Evolutionary conservation across 2,888 invertebrate species (phyloP).

Genomic region (Ditylenchus weischeri): DNA sequence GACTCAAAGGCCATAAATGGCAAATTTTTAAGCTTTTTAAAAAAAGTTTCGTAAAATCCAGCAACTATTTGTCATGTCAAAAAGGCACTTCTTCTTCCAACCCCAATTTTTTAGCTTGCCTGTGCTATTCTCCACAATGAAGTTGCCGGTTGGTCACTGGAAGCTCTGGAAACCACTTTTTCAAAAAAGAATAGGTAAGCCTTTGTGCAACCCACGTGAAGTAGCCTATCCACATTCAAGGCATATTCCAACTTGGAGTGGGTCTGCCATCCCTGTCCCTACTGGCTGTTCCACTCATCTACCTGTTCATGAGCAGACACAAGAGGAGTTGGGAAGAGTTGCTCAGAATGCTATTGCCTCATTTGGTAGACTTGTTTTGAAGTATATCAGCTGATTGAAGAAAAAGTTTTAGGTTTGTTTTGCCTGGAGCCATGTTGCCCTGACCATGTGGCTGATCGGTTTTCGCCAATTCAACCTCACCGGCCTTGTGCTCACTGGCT

Average conservation of each 20-base stretch:
- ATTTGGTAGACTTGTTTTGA: constrained; percentile 28
- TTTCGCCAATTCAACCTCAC: constrained; percentile 35
- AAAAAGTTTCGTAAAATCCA: too few species aligned
- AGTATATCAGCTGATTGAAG: neutral
- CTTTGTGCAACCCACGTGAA: neutral
- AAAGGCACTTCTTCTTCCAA: too few species aligned
- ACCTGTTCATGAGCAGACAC: constrained; percentile 34
- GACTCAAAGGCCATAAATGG: too few species aligned
- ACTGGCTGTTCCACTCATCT: constrained; percentile 42
- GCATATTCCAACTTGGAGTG: constrained; percentile 35
- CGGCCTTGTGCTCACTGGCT: constrained; percentile 37
- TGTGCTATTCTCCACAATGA: constrained; percentile 36
- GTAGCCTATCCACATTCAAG: constrained; percentile 18
- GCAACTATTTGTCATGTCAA: too few species aligned
- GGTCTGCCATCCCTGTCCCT: constrained; percentile 40
- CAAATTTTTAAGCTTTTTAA: too few species aligned
- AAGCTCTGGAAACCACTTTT: constrained; percentile 40
- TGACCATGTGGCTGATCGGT: constrained; percentile 45
- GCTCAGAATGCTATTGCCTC: constrained; percentile 40
- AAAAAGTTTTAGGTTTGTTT: constrained; percentile 37
- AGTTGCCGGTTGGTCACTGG: constrained; percentile 37
- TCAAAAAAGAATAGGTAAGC: constrained; percentile 36
- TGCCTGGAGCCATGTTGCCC: constrained; percentile 44
- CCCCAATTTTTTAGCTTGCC: constrained; percentile 36
- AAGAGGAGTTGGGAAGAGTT: constrained; percentile 22